Evolutionary conservation across 2,113 vertebrate species (phyloP).

Genomic region (Pungitius pungitius): DNA sequence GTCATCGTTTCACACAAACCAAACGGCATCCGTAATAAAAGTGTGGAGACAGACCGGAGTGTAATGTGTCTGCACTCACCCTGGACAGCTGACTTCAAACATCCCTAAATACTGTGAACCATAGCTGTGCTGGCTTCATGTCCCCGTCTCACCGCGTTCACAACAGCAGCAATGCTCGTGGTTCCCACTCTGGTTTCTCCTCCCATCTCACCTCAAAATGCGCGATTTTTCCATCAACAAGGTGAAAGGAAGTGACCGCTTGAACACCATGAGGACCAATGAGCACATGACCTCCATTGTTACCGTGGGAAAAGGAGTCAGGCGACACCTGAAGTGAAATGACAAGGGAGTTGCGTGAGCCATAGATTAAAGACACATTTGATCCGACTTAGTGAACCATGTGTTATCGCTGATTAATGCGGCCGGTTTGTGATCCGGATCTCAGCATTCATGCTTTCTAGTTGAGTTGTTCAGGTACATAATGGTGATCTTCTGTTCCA

Average conservation of each 20-base stretch:
- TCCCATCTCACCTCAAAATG: not conserved
- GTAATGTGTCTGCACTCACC: not conserved
- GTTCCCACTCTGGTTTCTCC: not conserved
- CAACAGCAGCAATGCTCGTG: not conserved
- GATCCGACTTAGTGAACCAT: no score
- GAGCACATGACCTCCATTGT: not conserved
- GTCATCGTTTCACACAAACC: not conserved
- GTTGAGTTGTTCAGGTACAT: no score
- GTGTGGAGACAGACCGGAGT: not conserved
- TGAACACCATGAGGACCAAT: no score
- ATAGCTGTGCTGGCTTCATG: not conserved
- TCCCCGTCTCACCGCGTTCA: not conserved
- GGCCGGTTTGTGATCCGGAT: no score
- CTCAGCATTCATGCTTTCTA: no score
- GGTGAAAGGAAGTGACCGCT: not conserved
- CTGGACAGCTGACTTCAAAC: not conserved
- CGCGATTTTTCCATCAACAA: not conserved
- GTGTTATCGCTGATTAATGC: no score
- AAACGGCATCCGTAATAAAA: not conserved
- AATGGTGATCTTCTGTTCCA: no score
- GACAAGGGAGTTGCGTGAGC: no score
- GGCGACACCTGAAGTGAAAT: no score
- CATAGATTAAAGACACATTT: no score
- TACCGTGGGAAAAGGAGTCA: not conserved
- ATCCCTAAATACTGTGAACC: not conserved